Evolutionary conservation across 2,888 invertebrate species (phyloP), one percentile per base, ranked within the genome.

Genomic region (Notodonta ziczac): DNA sequence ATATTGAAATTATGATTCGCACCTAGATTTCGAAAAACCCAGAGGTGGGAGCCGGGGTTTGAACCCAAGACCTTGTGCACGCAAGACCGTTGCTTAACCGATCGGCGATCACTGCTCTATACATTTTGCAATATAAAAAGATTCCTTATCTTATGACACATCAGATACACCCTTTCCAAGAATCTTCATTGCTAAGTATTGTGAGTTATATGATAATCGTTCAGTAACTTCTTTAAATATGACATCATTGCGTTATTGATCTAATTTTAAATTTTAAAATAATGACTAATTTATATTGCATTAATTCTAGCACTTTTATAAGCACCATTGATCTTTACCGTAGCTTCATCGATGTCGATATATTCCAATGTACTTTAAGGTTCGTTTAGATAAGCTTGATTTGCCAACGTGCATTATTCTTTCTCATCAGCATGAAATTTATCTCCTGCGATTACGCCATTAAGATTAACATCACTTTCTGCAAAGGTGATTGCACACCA

Each of bases 391-490:
- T 5, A 4, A 44, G 12, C 44, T 44, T 10, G 13, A 44, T 12
- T 44, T 44, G 12, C 44, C n/a, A n/a, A n/a, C n/a, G n/a, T n/a
- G n/a, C n/a, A n/a, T n/a, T n/a, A n/a, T n/a, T n/a, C n/a, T n/a
- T n/a, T n/a, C n/a, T n/a, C n/a, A n/a, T n/a, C n/a, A n/a, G n/a
- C n/a, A n/a, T n/a, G n/a, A n/a, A n/a, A n/a, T n/a, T 44, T 44
- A 44, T 44, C 5, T 12, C 44, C 44, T 44, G 44, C 44, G 44
- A 10, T 12, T 50, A 50, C 14, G 14, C 2, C 14, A 74, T 74
- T 73, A 66, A 69, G 75, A 74, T 74, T 65, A 63, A 65, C 55
- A 44, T 56, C 35, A 46, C 48, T 51, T 46, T 58, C 64, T 61
- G 57, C n/a, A 44, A 44, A 44, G 12, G 44, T 12, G 0, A 44